phyloP scores from a whole-genome alignment of 2,888 invertebrate genomes.

The Cephus spinipes region DNA sequence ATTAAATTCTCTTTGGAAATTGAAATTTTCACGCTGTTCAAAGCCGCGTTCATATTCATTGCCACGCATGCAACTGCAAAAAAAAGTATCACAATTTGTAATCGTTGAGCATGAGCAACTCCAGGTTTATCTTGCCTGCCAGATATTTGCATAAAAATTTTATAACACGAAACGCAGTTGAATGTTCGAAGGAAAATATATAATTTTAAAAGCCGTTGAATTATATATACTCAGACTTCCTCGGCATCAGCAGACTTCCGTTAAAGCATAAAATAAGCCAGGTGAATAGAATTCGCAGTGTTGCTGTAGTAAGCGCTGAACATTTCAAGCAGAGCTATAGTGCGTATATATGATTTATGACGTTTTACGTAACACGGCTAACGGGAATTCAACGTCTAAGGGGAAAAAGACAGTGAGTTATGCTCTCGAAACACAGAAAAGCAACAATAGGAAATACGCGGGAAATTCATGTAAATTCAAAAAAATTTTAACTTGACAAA shows the following conservation, averaged over 20 bases:
- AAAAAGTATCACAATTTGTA: background rate
- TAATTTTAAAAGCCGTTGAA: background rate
- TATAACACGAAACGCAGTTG: background rate
- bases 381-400: background rate
- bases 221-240: background rate
- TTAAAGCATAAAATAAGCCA: background rate
- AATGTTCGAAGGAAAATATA: background rate
- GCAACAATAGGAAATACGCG: background rate
- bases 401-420: background rate
- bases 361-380: background rate
- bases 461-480: background rate
- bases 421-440: background rate
- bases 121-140: background rate
- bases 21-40: conserved; percentile 67
- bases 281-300: background rate
- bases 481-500: background rate
- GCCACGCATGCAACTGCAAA: conserved; percentile 70
- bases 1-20: conserved; percentile 67
- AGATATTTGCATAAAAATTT: background rate
- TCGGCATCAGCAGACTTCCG: background rate
- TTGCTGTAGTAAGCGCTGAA: background rate
- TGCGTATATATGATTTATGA: background rate
- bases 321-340: background rate
- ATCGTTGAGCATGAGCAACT: background rate
- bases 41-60: conserved; percentile 68